Percentiles rank a stretch among this genome's conserved stretches.
phyloP scores from a whole-genome alignment of 2,888 invertebrate species.

The Drosophila borborema region DNA sequence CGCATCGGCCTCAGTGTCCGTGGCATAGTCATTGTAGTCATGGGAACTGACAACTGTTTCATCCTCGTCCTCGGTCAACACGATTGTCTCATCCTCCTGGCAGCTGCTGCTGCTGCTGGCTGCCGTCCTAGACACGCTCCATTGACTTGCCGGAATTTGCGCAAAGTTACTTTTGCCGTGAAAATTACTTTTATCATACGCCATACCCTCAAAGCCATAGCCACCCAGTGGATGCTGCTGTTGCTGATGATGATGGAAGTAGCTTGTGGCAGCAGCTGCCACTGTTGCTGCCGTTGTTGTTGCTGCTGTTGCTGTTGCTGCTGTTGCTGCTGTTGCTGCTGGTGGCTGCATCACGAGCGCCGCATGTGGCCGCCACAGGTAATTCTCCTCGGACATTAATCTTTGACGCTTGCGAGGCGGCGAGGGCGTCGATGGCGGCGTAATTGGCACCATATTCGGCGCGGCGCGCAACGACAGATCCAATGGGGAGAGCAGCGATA shows the following conservation, averaged over 20 bases:
- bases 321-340: conserved; percentile 29
- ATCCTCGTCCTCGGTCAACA: conserved; percentile 84
- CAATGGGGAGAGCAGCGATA: conserved; percentile 83
- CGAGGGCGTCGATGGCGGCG: conserved; percentile 85
- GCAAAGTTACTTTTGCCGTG: conserved; percentile 74
- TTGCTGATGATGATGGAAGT: conserved; percentile 53
- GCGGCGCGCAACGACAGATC: conserved; percentile 84
- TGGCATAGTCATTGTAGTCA: conserved; percentile 80
- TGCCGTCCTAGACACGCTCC: conserved; percentile 55
- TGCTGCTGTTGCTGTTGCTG: conserved; percentile 55
- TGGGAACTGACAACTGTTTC: conserved; percentile 83
- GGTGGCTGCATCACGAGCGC: conserved; percentile 52
- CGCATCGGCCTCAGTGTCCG: conserved; percentile 64
- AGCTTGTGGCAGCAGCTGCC: conserved; percentile 37
- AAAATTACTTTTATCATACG: conserved; percentile 70
- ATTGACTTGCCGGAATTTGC: conserved; percentile 80
- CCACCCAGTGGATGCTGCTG: conserved; percentile 29
- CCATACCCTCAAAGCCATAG: conserved; percentile 47
- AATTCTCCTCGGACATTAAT: conserved; percentile 81
- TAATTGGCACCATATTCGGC: conserved; percentile 83
- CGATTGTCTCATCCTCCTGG: conserved; percentile 84
- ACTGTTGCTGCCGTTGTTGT: conserved; percentile 28
- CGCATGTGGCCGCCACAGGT: conserved; percentile 82
- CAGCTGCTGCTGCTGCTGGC: conserved; percentile 58
- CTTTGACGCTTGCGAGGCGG: conserved; percentile 84